Conservation (phyloP, 2,888 invertebrate genomes). For the Callimorpha dominula region DNA sequence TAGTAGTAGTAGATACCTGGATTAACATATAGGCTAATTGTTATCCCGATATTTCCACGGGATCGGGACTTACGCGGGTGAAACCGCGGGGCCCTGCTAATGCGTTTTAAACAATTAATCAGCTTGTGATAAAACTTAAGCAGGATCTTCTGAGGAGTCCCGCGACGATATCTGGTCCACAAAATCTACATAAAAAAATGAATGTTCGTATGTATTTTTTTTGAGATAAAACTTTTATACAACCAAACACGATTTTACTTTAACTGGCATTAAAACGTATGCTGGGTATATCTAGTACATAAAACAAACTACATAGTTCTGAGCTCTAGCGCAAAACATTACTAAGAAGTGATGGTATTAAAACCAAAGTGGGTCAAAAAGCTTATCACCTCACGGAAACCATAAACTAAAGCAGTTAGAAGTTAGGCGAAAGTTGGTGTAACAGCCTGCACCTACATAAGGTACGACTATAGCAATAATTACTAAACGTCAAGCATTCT, state of each 20-base stretch:
- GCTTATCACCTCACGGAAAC: conserved; percentile 35
- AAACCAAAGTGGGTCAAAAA: conserved; percentile 38
- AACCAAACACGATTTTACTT: not conserved
- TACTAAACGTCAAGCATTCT: conserved; percentile 58
- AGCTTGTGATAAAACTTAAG: too few species aligned
- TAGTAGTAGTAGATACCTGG: too few species aligned
- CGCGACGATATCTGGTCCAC: too few species aligned
- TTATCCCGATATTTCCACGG: too few species aligned
- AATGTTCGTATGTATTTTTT: too few species aligned
- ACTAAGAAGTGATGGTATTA: conserved; percentile 31
- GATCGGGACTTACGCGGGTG: too few species aligned
- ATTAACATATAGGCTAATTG: too few species aligned
- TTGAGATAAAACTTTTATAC: not conserved
- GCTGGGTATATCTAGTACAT: not conserved
- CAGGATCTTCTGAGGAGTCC: too few species aligned
- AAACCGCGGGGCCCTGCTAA: too few species aligned
- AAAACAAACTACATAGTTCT: not conserved
- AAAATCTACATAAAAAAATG: too few species aligned
- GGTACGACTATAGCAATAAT: conserved; percentile 66
- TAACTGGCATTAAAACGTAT: not conserved
- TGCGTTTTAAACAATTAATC: too few species aligned
- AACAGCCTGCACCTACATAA: conserved; percentile 26
- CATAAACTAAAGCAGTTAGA: conserved; percentile 32
- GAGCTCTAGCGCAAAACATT: not conserved
- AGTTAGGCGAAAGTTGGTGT: conserved; percentile 51